phyloP scores from a whole-genome alignment of 2,113 vertebrate species.

The Heterotis niloticus region DNA sequence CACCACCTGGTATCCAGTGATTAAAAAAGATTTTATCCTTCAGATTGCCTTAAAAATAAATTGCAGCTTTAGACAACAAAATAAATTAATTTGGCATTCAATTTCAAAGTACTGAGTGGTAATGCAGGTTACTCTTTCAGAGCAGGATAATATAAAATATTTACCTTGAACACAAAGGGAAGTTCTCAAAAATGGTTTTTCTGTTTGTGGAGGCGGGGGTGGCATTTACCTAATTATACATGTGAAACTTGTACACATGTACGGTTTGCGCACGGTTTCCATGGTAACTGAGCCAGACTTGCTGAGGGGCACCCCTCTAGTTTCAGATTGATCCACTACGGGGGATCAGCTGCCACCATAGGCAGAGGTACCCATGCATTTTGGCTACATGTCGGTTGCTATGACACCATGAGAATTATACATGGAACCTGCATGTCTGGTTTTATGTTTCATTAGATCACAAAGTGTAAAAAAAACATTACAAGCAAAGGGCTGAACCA shows the following conservation, averaged over 20 bases:
- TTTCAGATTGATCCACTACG: not conserved
- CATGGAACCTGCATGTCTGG: not conserved
- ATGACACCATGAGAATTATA: slow-evolving; percentile 8
- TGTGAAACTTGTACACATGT: not conserved
- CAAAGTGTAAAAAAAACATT: not conserved
- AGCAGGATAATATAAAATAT: too few species aligned
- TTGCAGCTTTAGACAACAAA: too few species aligned
- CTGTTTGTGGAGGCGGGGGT: not conserved
- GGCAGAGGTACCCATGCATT: not conserved
- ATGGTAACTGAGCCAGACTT: slow-evolving; percentile 3
- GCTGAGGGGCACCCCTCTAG: not conserved
- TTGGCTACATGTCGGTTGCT: not conserved
- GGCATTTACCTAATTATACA: slow-evolving; percentile 16
- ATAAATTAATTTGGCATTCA: too few species aligned
- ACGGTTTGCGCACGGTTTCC: not conserved
- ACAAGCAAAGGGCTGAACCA: too few species aligned
- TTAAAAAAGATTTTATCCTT: too few species aligned
- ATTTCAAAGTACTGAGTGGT: too few species aligned
- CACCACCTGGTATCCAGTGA: too few species aligned
- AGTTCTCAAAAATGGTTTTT: not conserved
- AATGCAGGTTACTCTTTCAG: too few species aligned
- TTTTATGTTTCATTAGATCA: not conserved
- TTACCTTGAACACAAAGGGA: too few species aligned
- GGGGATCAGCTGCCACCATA: not conserved
- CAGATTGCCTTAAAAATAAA: too few species aligned